Conservation (phyloP, 1,140 invertebrate species). For the Hestina assimilis region DNA sequence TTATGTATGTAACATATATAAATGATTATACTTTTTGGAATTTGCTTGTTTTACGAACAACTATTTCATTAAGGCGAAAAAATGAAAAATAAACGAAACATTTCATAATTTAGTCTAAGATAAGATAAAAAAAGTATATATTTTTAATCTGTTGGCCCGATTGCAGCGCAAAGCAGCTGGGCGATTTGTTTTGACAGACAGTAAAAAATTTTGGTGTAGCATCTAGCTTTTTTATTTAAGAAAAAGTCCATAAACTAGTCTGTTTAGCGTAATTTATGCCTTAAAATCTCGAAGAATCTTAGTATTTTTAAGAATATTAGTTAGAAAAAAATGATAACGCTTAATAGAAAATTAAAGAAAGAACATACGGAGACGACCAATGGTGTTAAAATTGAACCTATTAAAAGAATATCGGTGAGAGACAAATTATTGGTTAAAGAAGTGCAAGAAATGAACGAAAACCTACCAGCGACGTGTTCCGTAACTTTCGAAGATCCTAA, state of each 20-base stretch:
- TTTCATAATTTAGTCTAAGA: too few relatives aligned
- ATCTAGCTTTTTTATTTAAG: neutral
- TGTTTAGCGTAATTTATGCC: slow-evolving; percentile 4
- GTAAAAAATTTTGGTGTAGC: neutral
- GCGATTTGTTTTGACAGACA: slow-evolving; percentile 15
- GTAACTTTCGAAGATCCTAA: slow-evolving; percentile 90
- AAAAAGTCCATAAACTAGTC: slow-evolving; percentile 13
- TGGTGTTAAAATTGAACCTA: slow-evolving; percentile 53
- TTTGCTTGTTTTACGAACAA: too few relatives aligned
- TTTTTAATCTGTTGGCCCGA: neutral
- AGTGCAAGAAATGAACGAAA: slow-evolving; percentile 94
- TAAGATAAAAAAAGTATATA: too few relatives aligned
- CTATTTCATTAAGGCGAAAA: too few relatives aligned
- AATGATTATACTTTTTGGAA: too few relatives aligned
- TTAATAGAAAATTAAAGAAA: slow-evolving; percentile 89
- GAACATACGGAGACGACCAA: slow-evolving; percentile 70
- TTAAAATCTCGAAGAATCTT: neutral
- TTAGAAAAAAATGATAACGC: slow-evolving; percentile 83
- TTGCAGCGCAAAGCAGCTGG: slow-evolving; percentile 1
- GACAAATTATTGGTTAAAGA: slow-evolving; percentile 92
- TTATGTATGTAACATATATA: too few relatives aligned
- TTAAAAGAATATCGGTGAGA: slow-evolving; percentile 87
- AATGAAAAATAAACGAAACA: too few relatives aligned
- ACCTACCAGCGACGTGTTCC: slow-evolving; percentile 88
- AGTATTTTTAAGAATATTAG: slow-evolving; percentile 22